phyloP scores from a whole-genome alignment of 1,140 invertebrate genomes.

The Drosophila paulistorum region DNA sequence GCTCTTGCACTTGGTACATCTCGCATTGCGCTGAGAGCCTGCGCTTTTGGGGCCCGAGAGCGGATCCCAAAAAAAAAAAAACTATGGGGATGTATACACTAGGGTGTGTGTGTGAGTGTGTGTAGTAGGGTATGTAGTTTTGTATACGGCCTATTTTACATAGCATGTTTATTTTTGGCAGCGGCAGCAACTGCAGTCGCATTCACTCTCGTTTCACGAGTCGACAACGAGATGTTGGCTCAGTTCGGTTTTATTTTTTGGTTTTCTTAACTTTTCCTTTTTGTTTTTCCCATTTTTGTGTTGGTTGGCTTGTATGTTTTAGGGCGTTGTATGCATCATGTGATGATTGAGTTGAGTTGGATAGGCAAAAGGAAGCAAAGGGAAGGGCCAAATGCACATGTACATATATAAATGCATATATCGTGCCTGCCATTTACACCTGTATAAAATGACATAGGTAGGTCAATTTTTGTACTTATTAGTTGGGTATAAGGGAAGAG shows the following conservation, averaged over 20 bases:
- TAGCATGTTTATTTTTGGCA: constrained; percentile 73
- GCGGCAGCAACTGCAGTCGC: constrained; percentile 36
- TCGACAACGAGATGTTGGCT: constrained; percentile 3
- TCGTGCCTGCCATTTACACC: constrained; percentile 59
- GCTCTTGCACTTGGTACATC: constrained; percentile 69
- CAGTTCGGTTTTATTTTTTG: constrained; percentile 31
- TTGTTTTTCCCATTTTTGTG: constrained; percentile 21
- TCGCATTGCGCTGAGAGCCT: constrained; percentile 31
- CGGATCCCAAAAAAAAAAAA: constrained; percentile 15
- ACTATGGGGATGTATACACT: constrained; percentile 23
- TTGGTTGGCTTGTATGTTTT: constrained; percentile 51
- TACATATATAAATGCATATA: not conserved
- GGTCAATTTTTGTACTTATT: constrained; percentile 43
- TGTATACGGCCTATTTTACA: constrained; percentile 68
- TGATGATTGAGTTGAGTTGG: constrained; percentile 42
- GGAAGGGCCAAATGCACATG: not conserved
- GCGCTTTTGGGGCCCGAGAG: constrained; percentile 40
- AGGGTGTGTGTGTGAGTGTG: constrained; percentile 19
- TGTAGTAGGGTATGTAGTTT: constrained; percentile 27
- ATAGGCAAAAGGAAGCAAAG: not conserved
- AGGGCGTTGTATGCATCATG: constrained; percentile 74
- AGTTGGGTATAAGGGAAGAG: constrained; percentile 11
- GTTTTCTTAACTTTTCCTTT: constrained; percentile 20
- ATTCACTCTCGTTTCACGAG: constrained; percentile 67
- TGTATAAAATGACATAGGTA: constrained; percentile 64